Evolutionary conservation across 2,113 vertebrate species (phyloP).

Genomic region (Phrynosoma platyrhinos): DNA sequence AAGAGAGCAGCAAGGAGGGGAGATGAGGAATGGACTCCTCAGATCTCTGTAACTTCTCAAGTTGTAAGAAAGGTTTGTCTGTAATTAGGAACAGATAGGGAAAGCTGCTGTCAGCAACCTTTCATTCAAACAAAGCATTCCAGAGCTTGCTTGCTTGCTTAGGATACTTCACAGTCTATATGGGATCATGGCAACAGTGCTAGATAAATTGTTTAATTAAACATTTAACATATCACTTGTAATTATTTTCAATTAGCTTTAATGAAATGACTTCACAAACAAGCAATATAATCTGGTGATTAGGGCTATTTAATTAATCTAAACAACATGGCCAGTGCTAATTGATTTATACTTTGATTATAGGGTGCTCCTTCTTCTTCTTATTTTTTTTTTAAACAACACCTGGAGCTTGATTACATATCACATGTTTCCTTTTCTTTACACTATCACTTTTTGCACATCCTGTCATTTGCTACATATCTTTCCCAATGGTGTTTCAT

Average conservation of each 20-base stretch:
- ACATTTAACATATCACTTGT: constrained; percentile 46
- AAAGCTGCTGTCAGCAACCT: background rate
- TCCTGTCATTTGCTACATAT: background rate
- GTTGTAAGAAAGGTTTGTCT: accelerated
- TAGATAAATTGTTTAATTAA: constrained; percentile 65
- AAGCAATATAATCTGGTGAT: constrained; percentile 59
- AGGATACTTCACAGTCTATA: accelerated
- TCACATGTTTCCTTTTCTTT: background rate
- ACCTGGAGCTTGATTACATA: constrained; percentile 20
- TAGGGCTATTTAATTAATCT: constrained; percentile 61
- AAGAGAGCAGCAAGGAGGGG: too few relatives aligned
- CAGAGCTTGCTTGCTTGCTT: constrained; percentile 16
- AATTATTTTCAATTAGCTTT: constrained; percentile 62
- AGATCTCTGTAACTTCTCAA: background rate
- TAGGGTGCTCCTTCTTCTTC: background rate
- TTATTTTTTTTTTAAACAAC: background rate
- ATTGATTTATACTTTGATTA: constrained; percentile 22
- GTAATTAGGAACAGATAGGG: background rate
- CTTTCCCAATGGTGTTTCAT: background rate
- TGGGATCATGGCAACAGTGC: constrained; percentile 16
- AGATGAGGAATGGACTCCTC: background rate
- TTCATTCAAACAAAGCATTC: background rate
- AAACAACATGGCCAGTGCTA: constrained; percentile 40
- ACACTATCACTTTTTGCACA: background rate
- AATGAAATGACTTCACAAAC: constrained; percentile 59